phyloP scores from a whole-genome alignment of 2,113 vertebrate species.

The Lophura nycthemera region DNA sequence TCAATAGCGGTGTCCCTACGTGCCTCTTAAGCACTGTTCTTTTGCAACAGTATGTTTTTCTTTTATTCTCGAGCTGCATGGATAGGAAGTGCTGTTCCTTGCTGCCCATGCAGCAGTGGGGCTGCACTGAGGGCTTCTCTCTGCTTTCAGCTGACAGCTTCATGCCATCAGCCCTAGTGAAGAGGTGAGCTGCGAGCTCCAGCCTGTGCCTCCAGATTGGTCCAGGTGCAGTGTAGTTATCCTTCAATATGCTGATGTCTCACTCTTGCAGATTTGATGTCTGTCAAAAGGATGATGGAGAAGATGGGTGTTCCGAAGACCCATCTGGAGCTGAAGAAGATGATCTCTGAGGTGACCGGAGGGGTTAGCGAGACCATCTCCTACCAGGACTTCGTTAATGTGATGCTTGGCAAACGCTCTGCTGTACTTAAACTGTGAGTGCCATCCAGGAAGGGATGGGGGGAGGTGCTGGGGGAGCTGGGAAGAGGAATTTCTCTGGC shows the following conservation, averaged over 20 bases:
- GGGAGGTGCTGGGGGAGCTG: background rate
- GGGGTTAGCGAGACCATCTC: constrained; percentile 92
- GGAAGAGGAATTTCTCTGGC: background rate
- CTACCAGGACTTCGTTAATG: constrained; percentile 95
- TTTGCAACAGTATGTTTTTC: background rate
- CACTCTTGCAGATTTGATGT: constrained; percentile 89
- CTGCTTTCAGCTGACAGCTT: background rate
- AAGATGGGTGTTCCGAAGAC: constrained; percentile 95
- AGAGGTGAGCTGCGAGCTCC: background rate
- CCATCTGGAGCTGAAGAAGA: constrained; percentile 95
- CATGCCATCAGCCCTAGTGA: background rate
- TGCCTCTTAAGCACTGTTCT: background rate
- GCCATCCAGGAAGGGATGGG: background rate
- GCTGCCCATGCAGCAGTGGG: background rate
- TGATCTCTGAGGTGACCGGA: constrained; percentile 95
- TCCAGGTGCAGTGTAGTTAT: background rate
- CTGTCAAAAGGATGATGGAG: constrained; percentile 98
- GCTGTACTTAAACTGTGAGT: constrained; percentile 97
- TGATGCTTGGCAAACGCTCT: constrained; percentile 97
- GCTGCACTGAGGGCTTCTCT: background rate
- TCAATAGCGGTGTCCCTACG: background rate
- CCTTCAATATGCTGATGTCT: accelerated
- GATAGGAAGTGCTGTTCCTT: background rate
- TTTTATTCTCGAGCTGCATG: background rate
- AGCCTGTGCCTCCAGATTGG: background rate